These are phyloP conservation scores for Heliconius ethilla DNA, from an alignment of 2,888 invertebrate species.

Conservation along the genomic window DNA sequence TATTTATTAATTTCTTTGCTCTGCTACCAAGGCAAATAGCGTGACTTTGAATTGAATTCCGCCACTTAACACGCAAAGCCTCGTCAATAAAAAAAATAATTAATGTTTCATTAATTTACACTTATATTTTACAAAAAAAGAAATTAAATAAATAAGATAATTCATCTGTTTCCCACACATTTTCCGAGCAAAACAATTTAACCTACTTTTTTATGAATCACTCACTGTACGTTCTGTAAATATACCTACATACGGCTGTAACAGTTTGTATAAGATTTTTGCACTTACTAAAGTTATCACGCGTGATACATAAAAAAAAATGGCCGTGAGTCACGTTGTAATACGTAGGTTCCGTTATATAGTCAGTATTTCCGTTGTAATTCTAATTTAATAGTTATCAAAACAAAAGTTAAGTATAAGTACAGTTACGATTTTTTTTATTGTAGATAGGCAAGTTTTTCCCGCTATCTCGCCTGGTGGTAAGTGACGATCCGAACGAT, in stretches of 20 bases:
- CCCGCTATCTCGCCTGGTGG: too few relatives aligned
- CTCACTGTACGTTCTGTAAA: not conserved
- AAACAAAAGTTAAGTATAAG: not conserved
- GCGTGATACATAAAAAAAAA: not conserved
- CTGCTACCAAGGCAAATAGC: too few relatives aligned
- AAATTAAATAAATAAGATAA: not conserved
- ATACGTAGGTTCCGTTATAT: not conserved
- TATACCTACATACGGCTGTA: not conserved
- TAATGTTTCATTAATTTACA: not conserved
- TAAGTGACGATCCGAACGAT: too few relatives aligned
- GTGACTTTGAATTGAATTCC: too few relatives aligned
- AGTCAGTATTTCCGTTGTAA: not conserved
- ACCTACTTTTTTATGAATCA: slow-evolving; percentile 7
- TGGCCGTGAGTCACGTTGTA: slow-evolving; percentile 1
- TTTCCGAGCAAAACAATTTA: not conserved
- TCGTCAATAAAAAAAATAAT: too few relatives aligned
- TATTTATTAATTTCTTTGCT: too few relatives aligned
- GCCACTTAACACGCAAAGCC: too few relatives aligned
- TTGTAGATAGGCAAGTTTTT: too few relatives aligned
- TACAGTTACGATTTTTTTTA: too few relatives aligned
- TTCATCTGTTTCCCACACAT: not conserved
- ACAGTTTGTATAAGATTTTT: slow-evolving; percentile 11
- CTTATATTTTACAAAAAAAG: not conserved
- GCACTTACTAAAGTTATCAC: slow-evolving; percentile 5
- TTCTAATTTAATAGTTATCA: slow-evolving; percentile 1